phyloP scores from a whole-genome alignment of 2,888 invertebrate genomes.

The Andrena marginata region DNA sequence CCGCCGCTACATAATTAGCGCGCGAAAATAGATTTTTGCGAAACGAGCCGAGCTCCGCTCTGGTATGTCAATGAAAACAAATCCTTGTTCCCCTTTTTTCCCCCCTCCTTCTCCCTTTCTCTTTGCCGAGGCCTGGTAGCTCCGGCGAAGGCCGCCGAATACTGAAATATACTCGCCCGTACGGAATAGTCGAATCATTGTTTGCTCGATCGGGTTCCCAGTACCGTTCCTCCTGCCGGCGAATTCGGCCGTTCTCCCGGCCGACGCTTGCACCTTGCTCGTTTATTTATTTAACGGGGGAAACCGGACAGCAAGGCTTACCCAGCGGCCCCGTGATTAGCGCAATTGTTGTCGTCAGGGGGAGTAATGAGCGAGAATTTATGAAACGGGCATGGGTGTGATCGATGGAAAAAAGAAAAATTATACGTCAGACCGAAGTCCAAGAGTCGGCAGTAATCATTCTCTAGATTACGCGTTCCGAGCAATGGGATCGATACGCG shows the following conservation, averaged over 20 bases:
- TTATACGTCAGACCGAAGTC: neutral
- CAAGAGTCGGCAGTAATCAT: no score
- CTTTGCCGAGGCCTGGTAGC: constrained; percentile 64
- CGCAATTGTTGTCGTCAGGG: neutral
- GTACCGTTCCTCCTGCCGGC: constrained; percentile 18
- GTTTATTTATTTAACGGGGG: constrained; percentile 7
- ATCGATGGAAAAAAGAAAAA: neutral
- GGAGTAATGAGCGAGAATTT: neutral
- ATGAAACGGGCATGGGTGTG: neutral
- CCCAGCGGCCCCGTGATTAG: neutral
- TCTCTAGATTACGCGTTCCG: no score
- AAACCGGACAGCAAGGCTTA: neutral
- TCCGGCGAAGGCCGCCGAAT: constrained; percentile 67
- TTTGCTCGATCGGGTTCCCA: constrained; percentile 59
- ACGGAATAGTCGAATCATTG: constrained; percentile 70
- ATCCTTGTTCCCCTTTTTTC: constrained; percentile 66
- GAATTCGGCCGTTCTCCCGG: constrained; percentile 29
- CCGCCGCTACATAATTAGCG: constrained; percentile 60
- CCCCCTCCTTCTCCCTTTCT: constrained; percentile 59
- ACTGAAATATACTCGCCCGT: constrained; percentile 62
- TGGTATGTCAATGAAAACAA: constrained; percentile 71
- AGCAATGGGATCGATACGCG: no score
- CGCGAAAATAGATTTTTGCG: constrained; percentile 71
- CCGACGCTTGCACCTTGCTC: constrained; percentile 23
- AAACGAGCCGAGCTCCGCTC: constrained; percentile 61